Conservation (phyloP, 2,888 invertebrate genomes). For the Linyphia triangularis region DNA sequence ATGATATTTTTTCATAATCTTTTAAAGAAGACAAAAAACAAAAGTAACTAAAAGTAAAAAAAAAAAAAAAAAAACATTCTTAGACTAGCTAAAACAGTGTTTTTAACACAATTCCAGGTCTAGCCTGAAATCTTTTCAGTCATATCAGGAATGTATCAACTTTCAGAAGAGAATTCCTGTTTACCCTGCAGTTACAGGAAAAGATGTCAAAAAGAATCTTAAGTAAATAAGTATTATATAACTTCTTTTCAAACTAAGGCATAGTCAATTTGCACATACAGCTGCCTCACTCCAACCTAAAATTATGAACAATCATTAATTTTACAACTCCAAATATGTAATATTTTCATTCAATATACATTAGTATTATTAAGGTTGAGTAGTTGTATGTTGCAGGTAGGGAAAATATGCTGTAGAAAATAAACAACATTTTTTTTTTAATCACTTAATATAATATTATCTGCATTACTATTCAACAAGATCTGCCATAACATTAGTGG, state of each 20-base stretch:
- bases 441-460: no score
- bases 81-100: constrained; percentile 44
- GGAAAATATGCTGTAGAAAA: no score
- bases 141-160: constrained; percentile 2
- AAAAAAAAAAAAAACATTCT: not conserved
- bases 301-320: constrained; percentile 58
- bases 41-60: not conserved
- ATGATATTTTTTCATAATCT: not conserved
- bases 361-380: no score
- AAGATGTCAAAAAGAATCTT: constrained; percentile 11
- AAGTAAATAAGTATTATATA: constrained; percentile 20
- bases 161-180: not conserved
- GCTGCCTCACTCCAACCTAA: constrained; percentile 90
- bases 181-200: not conserved
- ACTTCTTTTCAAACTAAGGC: constrained; percentile 52
- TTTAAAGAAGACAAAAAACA: not conserved
- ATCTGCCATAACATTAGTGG: no score
- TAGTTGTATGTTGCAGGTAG: no score
- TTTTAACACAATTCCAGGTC: not conserved
- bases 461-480: no score
- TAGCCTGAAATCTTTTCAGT: not conserved
- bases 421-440: no score
- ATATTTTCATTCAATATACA: no score
- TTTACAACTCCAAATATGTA: no score
- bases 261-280: constrained; percentile 96